Evolutionary conservation across 1,140 invertebrate genomes (phyloP), one percentile per base, ranked within the genome.

Genomic region (Philotrypesis tridentata): DNA sequence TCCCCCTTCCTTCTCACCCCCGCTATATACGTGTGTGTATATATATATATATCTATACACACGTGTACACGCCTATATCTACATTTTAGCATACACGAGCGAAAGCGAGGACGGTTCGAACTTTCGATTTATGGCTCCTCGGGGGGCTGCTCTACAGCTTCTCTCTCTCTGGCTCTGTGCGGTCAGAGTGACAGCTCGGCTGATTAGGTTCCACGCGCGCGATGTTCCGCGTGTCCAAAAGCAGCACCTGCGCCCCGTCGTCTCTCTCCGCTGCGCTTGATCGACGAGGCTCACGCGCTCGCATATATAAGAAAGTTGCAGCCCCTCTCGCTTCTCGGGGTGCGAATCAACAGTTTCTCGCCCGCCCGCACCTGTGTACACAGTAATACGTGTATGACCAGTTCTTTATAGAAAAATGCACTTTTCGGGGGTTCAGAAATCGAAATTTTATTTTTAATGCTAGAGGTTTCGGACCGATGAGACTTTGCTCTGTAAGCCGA

Each of bases 101-200:
- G n/a, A n/a, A n/a, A n/a, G n/a, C 31, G 83, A 85, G 83, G 84
- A 79, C 82, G 85, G 79, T 85, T 88, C 79, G 86, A 90, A 90
- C 88, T 89, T 89, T 88, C 89, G 89, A 90, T 90, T 90, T 90
- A 90, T 90, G 88, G 86, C 88, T 87, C 87, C 89, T 86, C 86
- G 83, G 82, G 87, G 87, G 83, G 80, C 73, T 80, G 83, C 23
- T n/a, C n/a, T n/a, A n/a, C n/a, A n/a, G n/a, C n/a, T n/a, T n/a
- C n/a, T n/a, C n/a, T n/a, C n/a, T n/a, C n/a, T n/a, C n/a, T 0
- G 5, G 9, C 17, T 1, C 1, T 67, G 77, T 89, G 88, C 85
- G 89, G 90, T 91, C 89, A 90, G 86, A 91, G 88, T 90, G 90
- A 91, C 90, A 89, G 89, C 88, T 86, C 87, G 87, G 89, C 85